Percentiles rank a stretch among this genome's conserved stretches.
phyloP scores from a whole-genome alignment of 2,797 vertebrate species.

The Basileuterus tristriatus region DNA sequence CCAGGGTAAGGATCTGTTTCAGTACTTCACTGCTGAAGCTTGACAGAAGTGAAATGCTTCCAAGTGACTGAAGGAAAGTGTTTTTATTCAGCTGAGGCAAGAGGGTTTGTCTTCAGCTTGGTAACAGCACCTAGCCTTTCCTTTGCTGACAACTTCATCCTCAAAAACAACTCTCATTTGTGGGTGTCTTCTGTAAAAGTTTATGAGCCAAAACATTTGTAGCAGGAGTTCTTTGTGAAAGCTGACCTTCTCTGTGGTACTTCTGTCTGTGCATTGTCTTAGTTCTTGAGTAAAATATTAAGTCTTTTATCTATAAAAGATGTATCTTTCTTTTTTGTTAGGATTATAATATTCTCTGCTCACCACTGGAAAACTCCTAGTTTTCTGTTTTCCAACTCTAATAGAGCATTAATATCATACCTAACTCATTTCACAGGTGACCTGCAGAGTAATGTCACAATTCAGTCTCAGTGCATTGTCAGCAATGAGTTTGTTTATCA shows the following conservation, averaged over 20 bases:
- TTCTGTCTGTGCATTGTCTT: neutral
- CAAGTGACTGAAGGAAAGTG: neutral
- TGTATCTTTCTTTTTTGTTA: neutral
- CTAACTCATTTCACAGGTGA: conserved; percentile 8
- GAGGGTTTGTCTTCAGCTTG: neutral
- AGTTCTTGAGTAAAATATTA: neutral
- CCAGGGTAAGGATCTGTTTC: conserved; percentile 18
- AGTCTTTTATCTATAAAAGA: neutral
- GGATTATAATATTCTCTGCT: neutral
- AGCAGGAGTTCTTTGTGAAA: neutral
- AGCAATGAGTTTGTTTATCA: conserved; percentile 39
- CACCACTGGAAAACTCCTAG: neutral
- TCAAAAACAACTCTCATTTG: neutral
- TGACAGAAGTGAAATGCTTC: neutral
- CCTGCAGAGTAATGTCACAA: conserved; percentile 3
- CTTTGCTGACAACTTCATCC: neutral
- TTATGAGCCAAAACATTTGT: neutral
- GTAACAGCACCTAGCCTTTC: neutral
- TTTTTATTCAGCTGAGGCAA: neutral
- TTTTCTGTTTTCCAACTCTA: neutral
- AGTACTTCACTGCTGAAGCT: neutral
- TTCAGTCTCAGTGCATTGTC: conserved; percentile 14
- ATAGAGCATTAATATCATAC: neutral
- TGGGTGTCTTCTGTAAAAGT: neutral
- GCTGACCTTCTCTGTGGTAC: neutral